phyloP scores from a whole-genome alignment of 2,797 vertebrate species.

The Gorsachius magnificus region DNA sequence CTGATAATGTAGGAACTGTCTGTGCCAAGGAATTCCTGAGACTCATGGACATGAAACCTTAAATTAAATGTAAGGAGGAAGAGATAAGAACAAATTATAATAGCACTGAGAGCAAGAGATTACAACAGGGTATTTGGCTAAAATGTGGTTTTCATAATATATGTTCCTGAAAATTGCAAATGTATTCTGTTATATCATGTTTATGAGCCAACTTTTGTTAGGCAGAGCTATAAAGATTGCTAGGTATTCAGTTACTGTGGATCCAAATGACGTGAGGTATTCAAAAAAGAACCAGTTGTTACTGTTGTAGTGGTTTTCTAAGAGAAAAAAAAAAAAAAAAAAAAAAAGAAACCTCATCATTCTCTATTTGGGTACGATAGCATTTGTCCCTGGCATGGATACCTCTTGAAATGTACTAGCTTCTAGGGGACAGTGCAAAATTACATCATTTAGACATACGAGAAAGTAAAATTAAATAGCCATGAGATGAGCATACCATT shows the following conservation, averaged over 20 bases:
- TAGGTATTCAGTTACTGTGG: not conserved
- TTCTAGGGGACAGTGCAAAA: slow-evolving; percentile 36
- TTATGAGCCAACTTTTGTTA: slow-evolving; percentile 40
- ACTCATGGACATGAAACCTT: slow-evolving; percentile 30
- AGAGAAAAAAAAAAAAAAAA: not conserved
- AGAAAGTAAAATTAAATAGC: slow-evolving; percentile 59
- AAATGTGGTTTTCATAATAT: slow-evolving; percentile 21
- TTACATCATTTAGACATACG: slow-evolving; percentile 39
- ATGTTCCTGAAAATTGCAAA: slow-evolving; percentile 48
- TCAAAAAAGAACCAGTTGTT: not conserved
- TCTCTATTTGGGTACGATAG: not conserved
- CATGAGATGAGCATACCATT: slow-evolving; percentile 56
- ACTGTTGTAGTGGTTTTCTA: not conserved
- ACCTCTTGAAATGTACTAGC: not conserved
- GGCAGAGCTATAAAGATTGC: not conserved
- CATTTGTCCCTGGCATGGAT: not conserved
- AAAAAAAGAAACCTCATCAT: not conserved
- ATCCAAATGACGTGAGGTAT: not conserved
- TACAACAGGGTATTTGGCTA: slow-evolving; percentile 38
- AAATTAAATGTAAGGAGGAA: slow-evolving; percentile 45
- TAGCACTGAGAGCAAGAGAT: slow-evolving; percentile 26
- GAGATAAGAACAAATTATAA: slow-evolving; percentile 51
- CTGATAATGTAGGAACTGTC: slow-evolving; percentile 15
- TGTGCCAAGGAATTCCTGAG: slow-evolving; percentile 38
- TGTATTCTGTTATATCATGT: not conserved